A percentile compares a stretch with the other conserved stretches of the same genome.
These are phyloP conservation scores for Leistus spinibarbis DNA, from an alignment of 2,888 invertebrate species.

Conservation along the genomic window DNA sequence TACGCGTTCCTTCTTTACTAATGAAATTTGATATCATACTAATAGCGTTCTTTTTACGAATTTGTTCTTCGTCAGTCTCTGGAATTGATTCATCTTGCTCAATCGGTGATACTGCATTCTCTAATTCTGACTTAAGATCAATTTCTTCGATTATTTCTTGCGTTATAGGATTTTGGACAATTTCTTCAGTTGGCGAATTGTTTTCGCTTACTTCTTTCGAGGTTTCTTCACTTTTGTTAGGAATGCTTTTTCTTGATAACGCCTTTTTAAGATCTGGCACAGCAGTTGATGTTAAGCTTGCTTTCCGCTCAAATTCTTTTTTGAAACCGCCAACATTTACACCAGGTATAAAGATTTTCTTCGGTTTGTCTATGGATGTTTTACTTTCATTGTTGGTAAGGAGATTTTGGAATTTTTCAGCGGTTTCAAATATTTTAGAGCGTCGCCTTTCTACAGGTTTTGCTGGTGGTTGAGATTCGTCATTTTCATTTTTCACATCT, in stretches of 20 bases:
- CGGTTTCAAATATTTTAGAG: constrained; percentile 72
- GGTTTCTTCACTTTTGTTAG: not conserved
- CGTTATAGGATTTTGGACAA: not conserved
- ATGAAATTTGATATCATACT: constrained; percentile 76
- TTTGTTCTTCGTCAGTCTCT: constrained; percentile 59
- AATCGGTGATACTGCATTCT: constrained; percentile 40
- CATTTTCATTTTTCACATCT: constrained; percentile 43
- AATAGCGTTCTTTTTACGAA: constrained; percentile 70
- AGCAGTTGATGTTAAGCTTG: constrained; percentile 63
- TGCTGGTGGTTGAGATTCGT: constrained; percentile 48
- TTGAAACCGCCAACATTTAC: constrained; percentile 88
- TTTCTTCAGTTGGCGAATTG: not conserved
- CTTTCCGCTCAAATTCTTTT: constrained; percentile 82
- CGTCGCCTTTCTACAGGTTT: constrained; percentile 66
- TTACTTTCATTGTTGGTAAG: constrained; percentile 53
- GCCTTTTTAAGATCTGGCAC: constrained; percentile 51
- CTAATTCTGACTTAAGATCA: not conserved
- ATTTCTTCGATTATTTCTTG: constrained; percentile 1
- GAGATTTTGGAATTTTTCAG: constrained; percentile 71
- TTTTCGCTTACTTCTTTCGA: not conserved
- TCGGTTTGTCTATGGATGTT: constrained; percentile 64
- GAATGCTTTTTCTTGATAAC: constrained; percentile 34
- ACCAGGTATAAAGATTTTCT: constrained; percentile 79
- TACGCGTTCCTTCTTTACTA: constrained; percentile 56
- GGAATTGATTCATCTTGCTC: constrained; percentile 24